A percentile compares a stretch with the other conserved stretches of the same genome.
These are phyloP conservation scores for Lamprotornis superbus DNA, from an alignment of 2,113 vertebrate species.

Conservation along the genomic window DNA sequence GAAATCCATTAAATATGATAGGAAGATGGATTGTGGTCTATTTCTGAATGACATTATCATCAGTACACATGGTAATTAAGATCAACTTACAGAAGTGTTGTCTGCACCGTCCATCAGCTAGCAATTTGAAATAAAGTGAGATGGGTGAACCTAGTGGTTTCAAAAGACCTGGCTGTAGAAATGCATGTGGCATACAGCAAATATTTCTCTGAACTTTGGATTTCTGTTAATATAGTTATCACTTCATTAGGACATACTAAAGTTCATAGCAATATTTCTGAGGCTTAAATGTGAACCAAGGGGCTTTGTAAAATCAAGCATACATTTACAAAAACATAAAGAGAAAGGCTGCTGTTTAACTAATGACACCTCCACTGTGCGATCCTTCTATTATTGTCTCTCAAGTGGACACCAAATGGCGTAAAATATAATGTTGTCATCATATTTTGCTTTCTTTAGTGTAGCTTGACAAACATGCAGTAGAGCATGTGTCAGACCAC, in stretches of 20 bases:
- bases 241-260: background rate
- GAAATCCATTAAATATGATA: slow-evolving; percentile 74
- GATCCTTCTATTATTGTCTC: background rate
- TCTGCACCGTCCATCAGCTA: slow-evolving; percentile 37
- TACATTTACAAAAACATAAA: background rate
- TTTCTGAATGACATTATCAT: slow-evolving; percentile 72
- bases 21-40: slow-evolving; percentile 67
- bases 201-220: background rate
- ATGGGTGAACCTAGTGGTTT: background rate
- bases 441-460: background rate
- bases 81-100: slow-evolving; percentile 56
- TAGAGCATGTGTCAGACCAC: background rate
- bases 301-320: background rate
- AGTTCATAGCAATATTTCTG: background rate
- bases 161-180: background rate
- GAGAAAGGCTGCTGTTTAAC: background rate
- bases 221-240: background rate
- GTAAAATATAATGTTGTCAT: background rate
- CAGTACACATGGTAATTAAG: slow-evolving; percentile 61
- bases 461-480: background rate
- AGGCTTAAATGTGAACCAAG: background rate
- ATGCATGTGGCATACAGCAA: background rate
- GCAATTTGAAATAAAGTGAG: slow-evolving; percentile 22
- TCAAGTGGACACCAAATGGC: background rate
- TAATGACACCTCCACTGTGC: background rate